phyloP scores from a whole-genome alignment of 1,140 invertebrate species.

The Reticulitermes speratus region DNA sequence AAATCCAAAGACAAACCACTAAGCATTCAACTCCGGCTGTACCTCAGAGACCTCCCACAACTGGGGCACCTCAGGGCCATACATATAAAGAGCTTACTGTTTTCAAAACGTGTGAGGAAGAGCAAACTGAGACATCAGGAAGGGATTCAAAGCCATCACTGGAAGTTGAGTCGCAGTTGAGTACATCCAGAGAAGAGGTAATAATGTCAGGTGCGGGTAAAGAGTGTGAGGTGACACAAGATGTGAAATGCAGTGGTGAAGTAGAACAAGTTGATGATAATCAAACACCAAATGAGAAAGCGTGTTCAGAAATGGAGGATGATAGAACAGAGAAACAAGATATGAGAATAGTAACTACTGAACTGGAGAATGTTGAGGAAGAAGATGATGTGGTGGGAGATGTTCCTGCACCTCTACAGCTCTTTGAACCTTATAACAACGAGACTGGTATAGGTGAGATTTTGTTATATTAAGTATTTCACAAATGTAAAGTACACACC shows the following conservation, averaged over 20 bases:
- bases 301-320: no score
- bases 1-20: conserved; percentile 53
- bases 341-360: no score
- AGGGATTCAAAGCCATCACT: background rate
- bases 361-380: conserved; percentile 29
- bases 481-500: no score
- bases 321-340: no score
- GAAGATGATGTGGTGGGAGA: conserved; percentile 36
- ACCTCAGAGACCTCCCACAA: conserved; percentile 9
- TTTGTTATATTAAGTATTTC: no score
- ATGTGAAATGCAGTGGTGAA: no score
- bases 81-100: conserved; percentile 61
- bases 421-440: conserved; percentile 34
- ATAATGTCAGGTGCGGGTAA: no score
- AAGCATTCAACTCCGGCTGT: conserved; percentile 23
- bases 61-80: conserved; percentile 41
- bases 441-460: conserved; percentile 39
- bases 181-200: no score
- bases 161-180: conserved; percentile 30
- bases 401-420: conserved; percentile 29
- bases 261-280: background rate
- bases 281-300: no score
- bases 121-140: conserved; percentile 28
- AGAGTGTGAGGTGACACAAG: no score
- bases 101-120: conserved; percentile 60